Percentiles rank a stretch among this genome's conserved stretches.
Evolutionary conservation across 2,113 vertebrate species (phyloP).

Genomic region (Andinoacara biseriatus): DNA sequence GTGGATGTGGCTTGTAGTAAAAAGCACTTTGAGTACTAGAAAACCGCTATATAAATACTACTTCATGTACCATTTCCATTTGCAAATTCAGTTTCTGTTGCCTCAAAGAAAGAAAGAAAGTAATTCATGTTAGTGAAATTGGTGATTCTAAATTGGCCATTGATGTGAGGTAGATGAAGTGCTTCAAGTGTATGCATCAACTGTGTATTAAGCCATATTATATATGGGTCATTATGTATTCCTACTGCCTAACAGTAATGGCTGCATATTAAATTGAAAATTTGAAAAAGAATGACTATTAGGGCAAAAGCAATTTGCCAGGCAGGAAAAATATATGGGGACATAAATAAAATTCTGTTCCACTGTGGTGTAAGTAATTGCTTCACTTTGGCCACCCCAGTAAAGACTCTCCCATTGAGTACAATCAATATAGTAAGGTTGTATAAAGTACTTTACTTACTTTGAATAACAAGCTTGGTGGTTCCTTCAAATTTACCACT

Average conservation of each 20-base stretch:
- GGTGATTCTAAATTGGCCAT: not conserved
- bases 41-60: too few species aligned
- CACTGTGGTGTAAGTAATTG: not conserved
- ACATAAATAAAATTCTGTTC: not conserved
- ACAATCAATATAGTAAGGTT: not conserved
- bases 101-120: too few species aligned
- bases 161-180: not conserved
- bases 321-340: not conserved
- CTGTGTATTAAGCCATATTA: not conserved
- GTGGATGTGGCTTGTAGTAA: too few species aligned
- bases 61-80: too few species aligned
- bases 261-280: fast-evolving
- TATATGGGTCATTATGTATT: not conserved
- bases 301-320: not conserved
- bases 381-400: not conserved
- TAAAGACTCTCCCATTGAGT: not conserved
- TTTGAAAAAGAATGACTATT: not conserved
- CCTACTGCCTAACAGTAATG: not conserved
- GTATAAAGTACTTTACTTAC: not conserved
- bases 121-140: not conserved
- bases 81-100: too few species aligned
- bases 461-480: not conserved
- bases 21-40: too few species aligned
- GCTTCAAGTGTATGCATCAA: not conserved
- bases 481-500: not conserved